Percentiles rank a stretch among this genome's conserved stretches.
Evolutionary conservation across 2,888 invertebrate genomes (phyloP).

Genomic region (Chloroclysta siterata): DNA sequence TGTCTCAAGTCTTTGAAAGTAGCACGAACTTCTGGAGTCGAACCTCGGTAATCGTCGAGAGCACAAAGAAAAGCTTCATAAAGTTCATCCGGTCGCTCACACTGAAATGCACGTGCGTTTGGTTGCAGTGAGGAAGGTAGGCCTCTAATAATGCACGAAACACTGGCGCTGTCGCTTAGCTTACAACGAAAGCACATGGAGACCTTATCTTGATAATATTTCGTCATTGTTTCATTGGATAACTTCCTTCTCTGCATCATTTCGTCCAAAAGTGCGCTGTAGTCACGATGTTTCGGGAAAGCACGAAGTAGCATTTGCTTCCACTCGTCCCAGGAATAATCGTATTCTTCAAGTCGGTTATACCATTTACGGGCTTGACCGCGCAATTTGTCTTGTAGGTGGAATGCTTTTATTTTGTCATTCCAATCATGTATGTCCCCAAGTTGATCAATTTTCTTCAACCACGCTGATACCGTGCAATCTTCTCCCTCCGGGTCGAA

Average conservation of each 20-base stretch:
- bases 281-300: conserved; percentile 45
- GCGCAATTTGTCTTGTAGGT: conserved; percentile 42
- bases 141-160: conserved; percentile 44
- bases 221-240: conserved; percentile 37
- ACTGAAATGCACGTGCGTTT: conserved; percentile 45
- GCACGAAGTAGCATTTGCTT: conserved; percentile 43
- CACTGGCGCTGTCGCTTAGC: too few species aligned
- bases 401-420: conserved; percentile 39
- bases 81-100: conserved; percentile 41
- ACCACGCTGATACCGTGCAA: too few species aligned
- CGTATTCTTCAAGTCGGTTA: conserved; percentile 43
- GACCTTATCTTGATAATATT: conserved; percentile 50
- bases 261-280: conserved; percentile 40
- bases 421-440: conserved; percentile 35
- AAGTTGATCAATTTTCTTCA: too few species aligned
- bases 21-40: neutral
- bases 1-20: neutral
- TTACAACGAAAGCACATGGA: conserved; percentile 47
- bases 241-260: conserved; percentile 40
- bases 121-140: conserved; percentile 40
- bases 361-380: conserved; percentile 46
- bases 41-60: conserved; percentile 39
- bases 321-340: conserved; percentile 47
- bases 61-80: conserved; percentile 43
- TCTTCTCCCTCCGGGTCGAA: too few species aligned